Evolutionary conservation across 2,888 invertebrate species (phyloP), one percentile per base, ranked within the genome.

Genomic region (Ennomos quercinarius): DNA sequence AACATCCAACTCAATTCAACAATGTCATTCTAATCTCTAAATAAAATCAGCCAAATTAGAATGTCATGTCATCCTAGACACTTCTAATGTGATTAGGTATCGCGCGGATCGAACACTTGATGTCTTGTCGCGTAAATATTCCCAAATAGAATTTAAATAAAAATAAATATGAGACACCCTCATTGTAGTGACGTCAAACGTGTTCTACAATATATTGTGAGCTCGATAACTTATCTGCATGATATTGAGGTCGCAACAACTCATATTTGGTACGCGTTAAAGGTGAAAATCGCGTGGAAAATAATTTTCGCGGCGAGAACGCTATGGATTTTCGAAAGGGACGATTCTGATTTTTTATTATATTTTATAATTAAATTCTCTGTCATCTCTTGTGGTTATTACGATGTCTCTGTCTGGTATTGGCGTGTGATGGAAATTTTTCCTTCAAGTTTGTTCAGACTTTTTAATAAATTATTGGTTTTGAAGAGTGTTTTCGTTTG

Each of bases 341-440:
- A 86, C 88, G 87, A 74, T 83, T 81, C 83, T 82, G 84, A 84
- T 88, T 80, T 86, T 88, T 88, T 91, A 90, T 89, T 89, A 91
- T 91, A 88, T 90, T 90, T 69, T 89, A 89, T 91, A 92, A 92
- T 92, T 92, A 91, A 92, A 91, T 90, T 88, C 81, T 84, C 89
- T 90, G 91, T 89, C 91, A 91, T 87, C 86, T 86, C 83, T 84
- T 85, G 84, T 80, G 77, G 78, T 77, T 82, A 80, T 80, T 77
- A 78, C 80, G 80, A 78, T 77, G 82, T 85, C 85, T 88, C 70
- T 83, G 82, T 83, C 87, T 90, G 89, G 81, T 85, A 87, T 86
- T 91, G 91, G 89, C 90, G 87, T 84, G 84, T 81, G 86, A 80
- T 76, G 81, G 84, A 85, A 73, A 84, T 80, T 86, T n/a, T 78